Evolutionary conservation across 2,888 invertebrate species (phyloP).

Genomic region (Aporophyla lueneburgensis): DNA sequence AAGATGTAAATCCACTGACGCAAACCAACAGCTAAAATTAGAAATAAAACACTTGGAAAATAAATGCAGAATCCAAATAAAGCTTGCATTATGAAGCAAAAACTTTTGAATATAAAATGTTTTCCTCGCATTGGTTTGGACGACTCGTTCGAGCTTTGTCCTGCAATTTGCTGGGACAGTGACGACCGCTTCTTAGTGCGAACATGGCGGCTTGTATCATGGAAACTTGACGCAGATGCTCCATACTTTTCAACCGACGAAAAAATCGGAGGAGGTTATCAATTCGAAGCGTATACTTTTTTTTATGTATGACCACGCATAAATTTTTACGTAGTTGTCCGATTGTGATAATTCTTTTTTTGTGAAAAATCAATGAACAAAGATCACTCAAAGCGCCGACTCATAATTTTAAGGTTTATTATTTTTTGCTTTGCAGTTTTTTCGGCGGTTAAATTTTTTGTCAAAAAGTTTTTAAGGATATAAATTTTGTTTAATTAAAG

Average conservation of each 20-base stretch:
- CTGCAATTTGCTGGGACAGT: constrained; percentile 32
- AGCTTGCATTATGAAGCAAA: constrained; percentile 44
- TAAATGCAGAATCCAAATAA: constrained; percentile 49
- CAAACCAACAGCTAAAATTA: constrained; percentile 26
- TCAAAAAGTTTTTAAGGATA: neutral
- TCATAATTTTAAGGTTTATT: no score
- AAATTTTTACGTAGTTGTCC: no score
- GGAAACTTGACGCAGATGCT: constrained; percentile 33
- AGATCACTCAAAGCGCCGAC: no score
- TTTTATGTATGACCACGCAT: no score
- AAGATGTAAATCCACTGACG: constrained; percentile 19
- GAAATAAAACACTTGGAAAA: constrained; percentile 44
- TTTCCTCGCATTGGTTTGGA: constrained; percentile 40
- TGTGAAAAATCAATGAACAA: no score
- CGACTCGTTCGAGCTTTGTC: constrained; percentile 38
- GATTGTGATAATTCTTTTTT: no score
- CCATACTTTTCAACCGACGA: no score
- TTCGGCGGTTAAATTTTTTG: no score
- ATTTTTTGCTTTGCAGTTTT: no score
- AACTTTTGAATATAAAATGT: constrained; percentile 44
- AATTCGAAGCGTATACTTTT: no score
- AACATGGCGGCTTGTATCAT: constrained; percentile 18
- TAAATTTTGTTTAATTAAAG: constrained; percentile 32
- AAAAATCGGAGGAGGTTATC: no score
- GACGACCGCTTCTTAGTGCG: constrained; percentile 3